Evolutionary conservation across 2,888 invertebrate species (phyloP), one percentile per base, ranked within the genome.

Genomic region (Acrobasis repandana): DNA sequence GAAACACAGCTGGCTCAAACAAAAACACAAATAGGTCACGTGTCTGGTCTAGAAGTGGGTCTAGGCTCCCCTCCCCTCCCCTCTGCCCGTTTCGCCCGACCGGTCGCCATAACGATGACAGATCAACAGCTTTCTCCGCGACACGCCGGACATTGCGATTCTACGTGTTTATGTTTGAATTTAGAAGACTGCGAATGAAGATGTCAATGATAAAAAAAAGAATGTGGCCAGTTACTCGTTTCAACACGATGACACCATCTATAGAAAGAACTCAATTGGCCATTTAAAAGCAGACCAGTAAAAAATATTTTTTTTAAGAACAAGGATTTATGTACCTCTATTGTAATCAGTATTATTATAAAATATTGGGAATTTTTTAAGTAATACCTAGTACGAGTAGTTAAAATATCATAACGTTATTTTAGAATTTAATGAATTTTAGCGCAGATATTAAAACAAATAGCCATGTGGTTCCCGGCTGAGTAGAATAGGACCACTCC

Each of bases 21-120:
- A 33, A 34, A 14, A 36, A 14, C 28, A 52, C 10, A 67, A 62
- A 67, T 67, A 60, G 67, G 67, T 63, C 63, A 52, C 62, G 59
- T 62, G 62, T 63, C 61, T 60, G 60, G 63, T 48, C 57, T 60
- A 61, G 61, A 67, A 62, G 57, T 62, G 51, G 64, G 66, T 67
- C 66, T 67, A 67, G 66, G 46, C 43, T 20, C 38, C 38, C 20
- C 43, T 5, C 16, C 14, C n/a, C 8, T 33, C 34, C 16, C 28
- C 14, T 3, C 36, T 6, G 28, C 28, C 36, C 11, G 56, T 56
- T 43, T 46, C 56, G 56, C 56, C 18, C 59, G 14, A 50, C 51
- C 46, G 52, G 51, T 46, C 46, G 51, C 46, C 52, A 43, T 50
- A 36, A 58, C 59, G 54, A 47, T 59, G 64, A 61, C 61, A 63